Conservation (phyloP, 2,888 invertebrate genomes). For the Calephelis perditalis region DNA sequence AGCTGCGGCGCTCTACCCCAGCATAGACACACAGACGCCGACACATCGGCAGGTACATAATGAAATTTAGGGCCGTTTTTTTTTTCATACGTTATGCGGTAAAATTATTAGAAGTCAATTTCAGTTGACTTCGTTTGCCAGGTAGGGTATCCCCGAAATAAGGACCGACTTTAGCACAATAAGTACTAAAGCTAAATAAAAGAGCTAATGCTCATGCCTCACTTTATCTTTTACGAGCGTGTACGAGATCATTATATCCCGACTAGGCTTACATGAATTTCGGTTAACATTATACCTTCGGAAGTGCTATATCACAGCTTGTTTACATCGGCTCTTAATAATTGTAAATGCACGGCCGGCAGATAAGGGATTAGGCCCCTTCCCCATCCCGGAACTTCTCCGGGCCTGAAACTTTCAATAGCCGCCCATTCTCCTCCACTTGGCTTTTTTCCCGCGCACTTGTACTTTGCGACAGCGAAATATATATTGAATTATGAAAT, state of each 20-base stretch:
- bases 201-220: too few species aligned
- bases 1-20: too few species aligned
- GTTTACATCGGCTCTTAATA: constrained; percentile 57
- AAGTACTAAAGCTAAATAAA: too few species aligned
- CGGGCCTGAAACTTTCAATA: constrained; percentile 7
- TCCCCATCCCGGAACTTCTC: constrained; percentile 31
- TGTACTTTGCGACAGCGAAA: constrained; percentile 58
- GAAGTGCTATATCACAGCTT: constrained; percentile 29
- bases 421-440: constrained; percentile 37
- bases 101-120: too few species aligned
- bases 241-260: neutral
- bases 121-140: too few species aligned
- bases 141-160: too few species aligned
- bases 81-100: too few species aligned
- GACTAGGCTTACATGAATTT: neutral
- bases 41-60: too few species aligned
- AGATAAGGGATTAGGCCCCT: constrained; percentile 62
- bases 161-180: too few species aligned
- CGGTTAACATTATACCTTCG: neutral
- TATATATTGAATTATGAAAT: constrained; percentile 71
- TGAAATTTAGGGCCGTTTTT: too few species aligned
- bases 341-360: constrained; percentile 66
- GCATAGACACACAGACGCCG: too few species aligned
- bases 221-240: too few species aligned
- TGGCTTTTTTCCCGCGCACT: constrained; percentile 63